Conservation (phyloP, 2,797 vertebrate species). For the Enteromius unitaeniatus region DNA sequence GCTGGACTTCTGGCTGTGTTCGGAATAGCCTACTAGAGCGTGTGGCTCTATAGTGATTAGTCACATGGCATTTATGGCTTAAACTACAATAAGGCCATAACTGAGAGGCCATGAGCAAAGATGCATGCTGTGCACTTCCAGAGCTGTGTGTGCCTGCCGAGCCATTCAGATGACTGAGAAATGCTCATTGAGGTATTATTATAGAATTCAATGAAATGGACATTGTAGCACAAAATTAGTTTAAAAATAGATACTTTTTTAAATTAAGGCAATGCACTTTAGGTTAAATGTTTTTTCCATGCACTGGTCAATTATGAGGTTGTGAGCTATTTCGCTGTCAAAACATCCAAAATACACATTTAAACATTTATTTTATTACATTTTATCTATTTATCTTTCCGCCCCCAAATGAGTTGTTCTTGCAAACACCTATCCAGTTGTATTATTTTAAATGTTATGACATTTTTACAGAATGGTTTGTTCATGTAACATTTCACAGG, state of each 20-base stretch:
- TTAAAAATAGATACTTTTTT: background rate
- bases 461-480: background rate
- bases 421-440: background rate
- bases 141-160: background rate
- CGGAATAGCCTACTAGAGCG: background rate
- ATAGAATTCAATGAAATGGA: background rate
- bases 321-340: background rate
- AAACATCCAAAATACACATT: background rate
- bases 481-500: background rate
- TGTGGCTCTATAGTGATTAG: background rate
- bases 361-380: background rate
- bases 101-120: background rate
- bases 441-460: background rate
- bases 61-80: background rate
- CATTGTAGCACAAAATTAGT: background rate
- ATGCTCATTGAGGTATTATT: slow-evolving; percentile 4
- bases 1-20: slow-evolving; percentile 26
- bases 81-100: background rate
- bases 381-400: background rate
- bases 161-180: background rate
- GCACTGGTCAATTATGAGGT: background rate
- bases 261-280: background rate
- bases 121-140: background rate
- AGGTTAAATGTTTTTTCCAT: background rate
- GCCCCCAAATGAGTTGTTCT: background rate